These are phyloP conservation scores for Trichogramma evanescens DNA, from an alignment of 2,888 invertebrate genomes.

Conservation along the genomic window DNA sequence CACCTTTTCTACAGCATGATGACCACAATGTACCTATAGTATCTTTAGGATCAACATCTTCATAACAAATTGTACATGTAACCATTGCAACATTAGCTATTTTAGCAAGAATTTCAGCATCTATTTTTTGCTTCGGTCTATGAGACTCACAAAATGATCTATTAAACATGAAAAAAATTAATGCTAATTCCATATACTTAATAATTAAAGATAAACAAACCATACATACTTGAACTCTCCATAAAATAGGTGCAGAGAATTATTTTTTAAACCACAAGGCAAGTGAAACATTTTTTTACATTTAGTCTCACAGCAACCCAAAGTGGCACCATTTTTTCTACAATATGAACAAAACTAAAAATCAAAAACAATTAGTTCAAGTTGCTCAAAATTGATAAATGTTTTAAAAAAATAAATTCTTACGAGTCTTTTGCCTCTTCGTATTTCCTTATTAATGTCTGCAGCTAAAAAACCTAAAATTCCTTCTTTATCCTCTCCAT, in stretches of 20 bases:
- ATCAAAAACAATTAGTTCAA: constrained; percentile 4
- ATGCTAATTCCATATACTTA: constrained; percentile 3
- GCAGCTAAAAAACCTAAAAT: constrained; percentile 64
- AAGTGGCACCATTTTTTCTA: constrained; percentile 58
- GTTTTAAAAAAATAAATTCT: constrained; percentile 31
- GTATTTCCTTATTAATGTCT: constrained; percentile 64
- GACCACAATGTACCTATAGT: constrained; percentile 56
- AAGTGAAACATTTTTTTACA: constrained; percentile 70
- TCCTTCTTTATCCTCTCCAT: constrained; percentile 61
- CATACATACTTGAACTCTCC: constrained; percentile 52
- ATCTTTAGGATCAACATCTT: constrained; percentile 50
- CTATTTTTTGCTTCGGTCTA: constrained; percentile 53
- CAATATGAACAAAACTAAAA: constrained; percentile 66
- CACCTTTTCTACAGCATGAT: constrained; percentile 67
- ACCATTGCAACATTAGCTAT: constrained; percentile 31
- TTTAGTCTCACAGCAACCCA: constrained; percentile 60
- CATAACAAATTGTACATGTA: constrained; percentile 66
- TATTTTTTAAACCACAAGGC: constrained; percentile 62
- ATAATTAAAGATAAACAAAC: constrained; percentile 5
- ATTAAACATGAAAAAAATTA: constrained; percentile 20
- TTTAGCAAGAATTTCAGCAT: constrained; percentile 31
- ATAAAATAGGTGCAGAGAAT: constrained; percentile 59
- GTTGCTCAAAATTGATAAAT: not conserved
- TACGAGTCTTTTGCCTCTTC: constrained; percentile 61
- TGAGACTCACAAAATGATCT: constrained; percentile 62